Conservation (phyloP, 2,797 vertebrate genomes). For the Pipistrellus pygmaeus region DNA sequence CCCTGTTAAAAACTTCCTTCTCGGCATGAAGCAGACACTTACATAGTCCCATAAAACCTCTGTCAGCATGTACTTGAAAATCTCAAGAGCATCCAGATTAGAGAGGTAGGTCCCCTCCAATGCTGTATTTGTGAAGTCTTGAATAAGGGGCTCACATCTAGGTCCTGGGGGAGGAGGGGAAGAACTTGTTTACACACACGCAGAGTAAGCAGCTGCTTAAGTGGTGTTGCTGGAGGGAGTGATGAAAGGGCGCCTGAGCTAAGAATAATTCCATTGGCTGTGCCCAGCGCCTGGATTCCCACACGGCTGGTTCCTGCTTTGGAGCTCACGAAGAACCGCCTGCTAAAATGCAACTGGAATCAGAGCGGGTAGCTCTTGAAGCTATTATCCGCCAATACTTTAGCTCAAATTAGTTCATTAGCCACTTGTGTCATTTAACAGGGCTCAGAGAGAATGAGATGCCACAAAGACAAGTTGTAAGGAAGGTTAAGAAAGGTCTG, state of each 20-base stretch:
- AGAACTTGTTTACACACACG: constrained; percentile 68
- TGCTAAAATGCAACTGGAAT: not conserved
- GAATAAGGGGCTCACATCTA: constrained; percentile 51
- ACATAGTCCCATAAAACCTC: constrained; percentile 59
- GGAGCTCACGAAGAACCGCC: not conserved
- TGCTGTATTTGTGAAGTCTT: constrained; percentile 61
- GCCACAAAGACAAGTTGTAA: not conserved
- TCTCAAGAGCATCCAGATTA: constrained; percentile 64
- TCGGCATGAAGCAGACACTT: constrained; percentile 50
- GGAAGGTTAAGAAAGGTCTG: not conserved
- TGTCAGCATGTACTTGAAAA: constrained; percentile 71
- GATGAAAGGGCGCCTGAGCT: constrained; percentile 36
- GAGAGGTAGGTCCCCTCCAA: constrained; percentile 59
- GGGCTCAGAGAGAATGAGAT: not conserved
- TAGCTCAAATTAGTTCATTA: not conserved
- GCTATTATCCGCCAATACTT: not conserved
- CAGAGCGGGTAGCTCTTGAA: not conserved
- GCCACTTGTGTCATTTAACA: not conserved
- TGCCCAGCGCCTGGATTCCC: constrained; percentile 11
- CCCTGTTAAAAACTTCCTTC: constrained; percentile 23
- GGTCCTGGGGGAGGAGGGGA: not conserved
- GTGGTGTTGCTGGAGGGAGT: not conserved
- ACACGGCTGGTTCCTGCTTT: not conserved
- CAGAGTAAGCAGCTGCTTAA: constrained; percentile 61
- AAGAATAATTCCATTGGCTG: constrained; percentile 48